phyloP scores from a whole-genome alignment of 2,113 vertebrate species.

The Holacanthus passer region DNA sequence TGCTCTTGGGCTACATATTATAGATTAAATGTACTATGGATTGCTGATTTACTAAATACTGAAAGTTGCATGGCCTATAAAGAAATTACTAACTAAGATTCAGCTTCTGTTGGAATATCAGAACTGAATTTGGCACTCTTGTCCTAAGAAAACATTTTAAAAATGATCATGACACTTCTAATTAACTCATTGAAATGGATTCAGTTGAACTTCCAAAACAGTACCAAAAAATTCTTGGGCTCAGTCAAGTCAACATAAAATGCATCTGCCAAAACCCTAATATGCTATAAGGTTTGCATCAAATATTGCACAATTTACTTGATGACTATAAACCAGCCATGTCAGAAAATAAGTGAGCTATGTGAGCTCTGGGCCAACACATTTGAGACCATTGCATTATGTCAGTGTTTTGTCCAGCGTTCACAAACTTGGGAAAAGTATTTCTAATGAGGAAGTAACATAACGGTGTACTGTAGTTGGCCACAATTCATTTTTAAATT shows the following conservation, averaged over 20 bases:
- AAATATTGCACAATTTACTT: background rate
- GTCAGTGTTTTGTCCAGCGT: no score
- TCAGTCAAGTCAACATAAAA: no score
- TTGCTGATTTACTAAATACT: background rate
- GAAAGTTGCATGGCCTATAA: background rate
- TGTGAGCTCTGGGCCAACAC: no score
- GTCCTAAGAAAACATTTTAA: background rate
- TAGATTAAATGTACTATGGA: background rate
- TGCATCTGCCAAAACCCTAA: no score
- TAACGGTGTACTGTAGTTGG: no score
- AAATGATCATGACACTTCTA: background rate
- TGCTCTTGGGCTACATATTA: background rate
- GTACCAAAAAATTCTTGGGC: background rate
- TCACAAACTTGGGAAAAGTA: no score
- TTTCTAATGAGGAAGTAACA: no score
- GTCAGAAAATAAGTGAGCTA: background rate
- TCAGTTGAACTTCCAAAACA: background rate
- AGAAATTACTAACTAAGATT: background rate
- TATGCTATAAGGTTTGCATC: no score
- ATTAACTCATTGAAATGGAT: background rate
- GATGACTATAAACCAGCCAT: background rate
- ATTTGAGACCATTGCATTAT: no score
- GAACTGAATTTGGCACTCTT: background rate
- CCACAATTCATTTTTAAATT: no score
- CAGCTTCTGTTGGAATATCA: background rate